A percentile compares a stretch with the other conserved stretches of the same genome.
Evolutionary conservation across 2,113 vertebrate genomes (phyloP).

Genomic region (Onychostoma macrolepis): DNA sequence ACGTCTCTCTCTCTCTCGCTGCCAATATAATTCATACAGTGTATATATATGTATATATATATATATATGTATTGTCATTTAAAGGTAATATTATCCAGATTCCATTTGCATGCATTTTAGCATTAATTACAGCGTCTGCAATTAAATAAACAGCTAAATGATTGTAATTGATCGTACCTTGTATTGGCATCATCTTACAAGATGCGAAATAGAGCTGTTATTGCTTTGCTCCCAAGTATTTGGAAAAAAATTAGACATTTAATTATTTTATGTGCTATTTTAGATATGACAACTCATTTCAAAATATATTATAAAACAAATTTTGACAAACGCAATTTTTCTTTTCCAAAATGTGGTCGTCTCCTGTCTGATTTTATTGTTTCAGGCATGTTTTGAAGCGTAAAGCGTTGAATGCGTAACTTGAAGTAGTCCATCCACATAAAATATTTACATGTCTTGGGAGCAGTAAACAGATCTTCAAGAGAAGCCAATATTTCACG

Average conservation of each 20-base stretch:
- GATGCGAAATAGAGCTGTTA: not conserved
- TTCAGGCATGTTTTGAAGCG: slow-evolving; percentile 2
- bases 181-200: not conserved
- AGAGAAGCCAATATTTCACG: slow-evolving; percentile 77
- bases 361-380: not conserved
- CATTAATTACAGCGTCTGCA: not conserved
- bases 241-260: not conserved
- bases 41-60: not conserved
- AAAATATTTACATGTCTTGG: slow-evolving; percentile 87
- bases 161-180: not conserved
- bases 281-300: not conserved
- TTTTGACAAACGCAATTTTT: not conserved
- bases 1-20: not conserved
- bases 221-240: not conserved
- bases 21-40: not conserved
- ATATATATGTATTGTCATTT: not conserved
- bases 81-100: not conserved
- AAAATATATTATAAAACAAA: not conserved
- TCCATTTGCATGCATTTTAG: not conserved
- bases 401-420: slow-evolving; percentile 46
- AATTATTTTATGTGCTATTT: not conserved
- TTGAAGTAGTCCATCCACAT: slow-evolving; percentile 72
- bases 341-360: not conserved
- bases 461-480: slow-evolving; percentile 85
- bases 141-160: not conserved